Evolutionary conservation across 2,888 invertebrate species (phyloP), one percentile per base, ranked within the genome.

Genomic region (Acleris sparsana): DNA sequence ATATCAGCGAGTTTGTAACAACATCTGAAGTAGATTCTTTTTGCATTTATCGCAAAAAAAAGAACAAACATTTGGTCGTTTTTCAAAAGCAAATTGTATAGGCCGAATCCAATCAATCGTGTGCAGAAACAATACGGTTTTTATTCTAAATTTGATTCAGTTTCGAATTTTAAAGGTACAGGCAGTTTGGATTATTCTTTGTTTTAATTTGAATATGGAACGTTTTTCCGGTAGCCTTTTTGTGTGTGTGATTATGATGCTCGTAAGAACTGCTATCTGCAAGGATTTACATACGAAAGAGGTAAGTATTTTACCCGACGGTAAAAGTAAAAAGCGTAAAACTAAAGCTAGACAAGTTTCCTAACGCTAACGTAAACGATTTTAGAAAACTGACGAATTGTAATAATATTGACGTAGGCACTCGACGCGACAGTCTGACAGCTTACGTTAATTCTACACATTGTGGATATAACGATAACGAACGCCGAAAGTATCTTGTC

Each of bases 251-350:
- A 33, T 59, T 33, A 33, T 33, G 9, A 33, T 33, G 18, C 29
- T 20, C 58, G 33, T 59, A 16, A 49, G 33, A 33, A 43, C 48
- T 48, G 33, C 71, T 33, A 59, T 58, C 18, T 57, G 73, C 18
- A 78, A 78, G 62, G 71, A 78, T 64, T 68, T 75, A 51, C 76
- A 80, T 67, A 5, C 64, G 5, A 80, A 79, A 74, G 70, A 74
- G 72, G 80, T 80, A 69, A 57, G 76, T 44, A 7, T 59, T 59
- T 49, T 44, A 61, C 44, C 20, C 16, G 11, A 13, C 13, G 4
- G 4, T 0, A 0, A 33, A 33, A 33, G 2, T 33, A 33, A 33
- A 9, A 2, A 33, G 0, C 0, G 9, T 33, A 2, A 33, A 9
- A 33, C 9, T 3, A 6, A 6, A 6, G 1, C 25, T 25, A 25